Evolutionary conservation across 2,113 vertebrate species (phyloP).

Genomic region (Triplophysa siluroides): DNA sequence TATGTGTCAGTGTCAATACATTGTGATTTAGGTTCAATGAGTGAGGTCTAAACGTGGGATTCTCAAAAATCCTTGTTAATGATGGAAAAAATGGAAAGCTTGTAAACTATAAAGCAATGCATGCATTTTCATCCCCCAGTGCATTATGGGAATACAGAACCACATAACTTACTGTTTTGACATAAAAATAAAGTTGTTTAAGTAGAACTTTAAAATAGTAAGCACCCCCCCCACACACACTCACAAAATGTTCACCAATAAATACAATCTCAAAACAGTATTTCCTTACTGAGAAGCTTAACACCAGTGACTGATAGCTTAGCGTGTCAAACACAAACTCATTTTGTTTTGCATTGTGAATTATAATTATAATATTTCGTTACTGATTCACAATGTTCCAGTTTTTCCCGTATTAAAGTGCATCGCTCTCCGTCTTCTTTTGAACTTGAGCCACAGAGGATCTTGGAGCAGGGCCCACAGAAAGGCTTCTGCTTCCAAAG

Average conservation of each 20-base stretch:
- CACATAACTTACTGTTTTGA: too few species aligned
- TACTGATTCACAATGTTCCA: background rate
- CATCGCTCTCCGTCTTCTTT: slow-evolving; percentile 13
- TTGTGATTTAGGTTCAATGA: background rate
- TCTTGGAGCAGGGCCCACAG: slow-evolving; percentile 19
- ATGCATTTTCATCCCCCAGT: too few species aligned
- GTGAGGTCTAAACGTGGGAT: background rate
- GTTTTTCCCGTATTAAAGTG: background rate
- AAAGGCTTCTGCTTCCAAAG: background rate
- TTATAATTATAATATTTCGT: background rate
- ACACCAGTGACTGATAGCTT: background rate
- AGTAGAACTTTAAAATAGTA: too few species aligned
- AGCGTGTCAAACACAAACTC: background rate
- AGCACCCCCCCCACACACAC: too few species aligned
- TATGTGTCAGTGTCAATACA: background rate
- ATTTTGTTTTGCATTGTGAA: background rate
- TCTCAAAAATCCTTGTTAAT: background rate
- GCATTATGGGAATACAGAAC: too few species aligned
- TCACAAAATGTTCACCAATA: background rate
- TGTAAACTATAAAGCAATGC: background rate
- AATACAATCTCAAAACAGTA: background rate
- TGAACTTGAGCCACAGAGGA: background rate
- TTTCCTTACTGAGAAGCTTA: background rate
- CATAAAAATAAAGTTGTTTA: too few species aligned
- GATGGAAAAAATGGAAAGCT: background rate